Percentiles rank a stretch among this genome's conserved stretches.
phyloP scores from a whole-genome alignment of 2,113 vertebrate species.

The Sus scrofa region DNA sequence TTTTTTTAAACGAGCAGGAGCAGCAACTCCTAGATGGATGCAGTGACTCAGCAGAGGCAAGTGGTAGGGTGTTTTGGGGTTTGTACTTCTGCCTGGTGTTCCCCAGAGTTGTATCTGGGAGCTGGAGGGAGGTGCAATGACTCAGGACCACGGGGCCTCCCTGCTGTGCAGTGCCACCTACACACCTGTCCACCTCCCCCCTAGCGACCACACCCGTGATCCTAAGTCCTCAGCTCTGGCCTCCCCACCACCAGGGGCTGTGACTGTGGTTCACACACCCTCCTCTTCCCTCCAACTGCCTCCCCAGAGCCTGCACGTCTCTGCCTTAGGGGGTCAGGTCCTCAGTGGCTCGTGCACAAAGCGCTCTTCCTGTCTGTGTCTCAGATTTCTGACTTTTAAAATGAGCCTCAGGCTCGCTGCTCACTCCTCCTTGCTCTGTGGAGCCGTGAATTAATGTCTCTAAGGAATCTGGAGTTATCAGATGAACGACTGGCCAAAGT shows the following conservation, averaged over 20 bases:
- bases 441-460: constrained; percentile 33
- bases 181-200: background rate
- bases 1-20: background rate
- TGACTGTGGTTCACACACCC: no score
- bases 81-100: background rate
- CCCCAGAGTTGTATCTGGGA: background rate
- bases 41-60: background rate
- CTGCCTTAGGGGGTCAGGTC: background rate
- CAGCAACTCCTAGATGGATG: background rate
- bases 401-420: background rate
- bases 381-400: constrained; percentile 70
- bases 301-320: constrained; percentile 43
- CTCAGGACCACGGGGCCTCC: background rate
- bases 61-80: background rate
- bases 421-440: background rate
- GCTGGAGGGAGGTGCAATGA: background rate
- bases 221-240: background rate
- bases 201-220: background rate
- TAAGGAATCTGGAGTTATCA: background rate
- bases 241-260: background rate
- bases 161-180: background rate
- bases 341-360: constrained; percentile 31
- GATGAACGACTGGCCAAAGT: background rate
- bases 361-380: constrained; percentile 53
- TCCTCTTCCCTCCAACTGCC: background rate